These are phyloP conservation scores for Liolophura sinensis DNA, from an alignment of 1,140 invertebrate genomes.

Conservation along the genomic window DNA sequence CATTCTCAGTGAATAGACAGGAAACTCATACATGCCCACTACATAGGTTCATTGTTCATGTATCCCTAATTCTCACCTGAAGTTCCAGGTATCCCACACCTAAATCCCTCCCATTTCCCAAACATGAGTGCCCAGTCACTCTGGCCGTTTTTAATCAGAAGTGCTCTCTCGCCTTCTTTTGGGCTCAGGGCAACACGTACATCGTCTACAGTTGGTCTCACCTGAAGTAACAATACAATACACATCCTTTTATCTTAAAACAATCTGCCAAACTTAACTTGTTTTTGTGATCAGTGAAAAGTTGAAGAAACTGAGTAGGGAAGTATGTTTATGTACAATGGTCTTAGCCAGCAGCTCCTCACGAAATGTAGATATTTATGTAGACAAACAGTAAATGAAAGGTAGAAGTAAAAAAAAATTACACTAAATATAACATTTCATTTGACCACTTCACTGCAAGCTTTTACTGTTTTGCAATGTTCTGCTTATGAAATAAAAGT, in stretches of 20 bases:
- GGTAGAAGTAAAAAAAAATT: no score
- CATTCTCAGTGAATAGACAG: not conserved
- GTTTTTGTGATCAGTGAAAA: not conserved
- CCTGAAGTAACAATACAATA: not conserved
- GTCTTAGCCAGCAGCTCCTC: no score
- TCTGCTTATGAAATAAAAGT: no score
- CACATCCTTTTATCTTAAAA: not conserved
- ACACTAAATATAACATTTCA: no score
- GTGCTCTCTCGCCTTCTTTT: constrained; percentile 43
- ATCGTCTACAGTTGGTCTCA: not conserved
- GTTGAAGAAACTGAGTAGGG: no score
- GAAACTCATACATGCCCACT: not conserved
- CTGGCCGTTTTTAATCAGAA: constrained; percentile 50
- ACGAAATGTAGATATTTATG: no score
- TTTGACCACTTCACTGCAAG: no score
- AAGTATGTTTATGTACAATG: no score
- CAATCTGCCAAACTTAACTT: not conserved
- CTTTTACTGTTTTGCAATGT: no score
- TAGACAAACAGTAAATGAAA: no score
- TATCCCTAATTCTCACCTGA: constrained; percentile 24
- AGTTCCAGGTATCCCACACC: constrained; percentile 39
- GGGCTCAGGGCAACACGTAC: constrained; percentile 33
- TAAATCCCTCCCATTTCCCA: constrained; percentile 48
- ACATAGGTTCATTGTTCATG: no score
- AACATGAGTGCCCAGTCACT: constrained; percentile 53